Percentiles rank a stretch among this genome's conserved stretches.
Conservation (phyloP, 2,797 vertebrate genomes). For the Onychomys torridus region DNA sequence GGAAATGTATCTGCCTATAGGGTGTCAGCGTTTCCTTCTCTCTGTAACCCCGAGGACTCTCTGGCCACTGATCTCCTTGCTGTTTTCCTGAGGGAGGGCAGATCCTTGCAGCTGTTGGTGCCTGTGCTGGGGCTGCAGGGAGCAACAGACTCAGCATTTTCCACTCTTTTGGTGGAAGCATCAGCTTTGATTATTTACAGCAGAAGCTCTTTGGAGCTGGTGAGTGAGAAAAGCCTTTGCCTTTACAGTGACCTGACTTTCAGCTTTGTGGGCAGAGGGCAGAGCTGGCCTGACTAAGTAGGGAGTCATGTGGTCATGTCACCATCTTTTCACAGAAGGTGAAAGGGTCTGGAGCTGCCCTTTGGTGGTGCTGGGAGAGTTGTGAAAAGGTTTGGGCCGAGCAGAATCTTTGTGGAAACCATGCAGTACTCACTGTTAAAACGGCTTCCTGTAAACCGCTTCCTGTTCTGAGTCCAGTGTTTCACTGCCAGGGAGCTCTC, state of each 20-base stretch:
- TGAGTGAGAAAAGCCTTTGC: neutral
- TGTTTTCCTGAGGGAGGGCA: neutral
- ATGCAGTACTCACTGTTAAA: too few species aligned
- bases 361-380: neutral
- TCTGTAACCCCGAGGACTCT: fast-evolving
- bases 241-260: neutral
- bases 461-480: neutral
- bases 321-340: neutral
- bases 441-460: neutral
- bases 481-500: neutral
- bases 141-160: neutral
- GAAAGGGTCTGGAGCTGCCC: neutral
- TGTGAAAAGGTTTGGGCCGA: neutral
- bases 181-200: neutral
- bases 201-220: neutral
- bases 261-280: neutral
- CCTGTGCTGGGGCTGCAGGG: neutral
- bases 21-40: too few species aligned
- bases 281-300: neutral
- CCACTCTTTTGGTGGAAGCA: neutral
- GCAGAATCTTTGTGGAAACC: neutral
- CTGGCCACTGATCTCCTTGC: neutral
- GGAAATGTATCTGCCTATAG: neutral
- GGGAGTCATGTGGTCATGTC: neutral
- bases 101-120: neutral